Evolutionary conservation across 2,888 invertebrate species (phyloP), one percentile per base, ranked within the genome.

Genomic region (Amitus sp.): DNA sequence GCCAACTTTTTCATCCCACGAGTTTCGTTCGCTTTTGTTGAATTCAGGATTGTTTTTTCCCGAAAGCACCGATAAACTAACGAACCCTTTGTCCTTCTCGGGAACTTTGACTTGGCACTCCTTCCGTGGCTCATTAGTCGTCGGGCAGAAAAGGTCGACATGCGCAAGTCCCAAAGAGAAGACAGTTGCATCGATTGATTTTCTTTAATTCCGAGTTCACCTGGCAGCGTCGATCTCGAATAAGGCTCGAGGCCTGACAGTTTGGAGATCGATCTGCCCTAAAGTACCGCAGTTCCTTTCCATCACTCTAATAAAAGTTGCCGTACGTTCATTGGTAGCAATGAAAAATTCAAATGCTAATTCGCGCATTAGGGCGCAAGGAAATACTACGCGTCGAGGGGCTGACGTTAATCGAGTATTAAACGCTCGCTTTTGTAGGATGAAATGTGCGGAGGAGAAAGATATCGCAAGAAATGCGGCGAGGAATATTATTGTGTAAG

Each of bases 401-500:
- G 5, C 17, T 9, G 39, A 18, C 15, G 39, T 17, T 39, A 39
- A 39, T 30, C 30, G 30, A 30, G n/a, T 30, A 30, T 23, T 7
- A 23, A 23, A 23, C 23, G 23, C 4, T 10, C 34, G 40, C 40
- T 40, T n/a, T 40, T 19, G n/a, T 10, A 10, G 10, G 3, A 10
- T 6, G 2, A 30, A 30, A 30, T 30, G 23, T 23, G 7, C 3
- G 23, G 23, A 23, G 30, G 40, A 40, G 3, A 40, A n/a, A 40
- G n/a, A n/a, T n/a, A n/a, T n/a, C n/a, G n/a, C n/a, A n/a, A n/a
- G n/a, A 18, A 6, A 40, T 5, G 10, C 40, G 2, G 7, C 27
- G 51, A 28, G 47, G 53, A 65, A 67, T 70, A 73, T 73, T 60
- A 68, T 74, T 74, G 68, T 69, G 67, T 68, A 74, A 74, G 65